Base-by-base conservation (phyloP, 2,888 invertebrate genomes). In the Caenorhabditis virilis region DNA sequence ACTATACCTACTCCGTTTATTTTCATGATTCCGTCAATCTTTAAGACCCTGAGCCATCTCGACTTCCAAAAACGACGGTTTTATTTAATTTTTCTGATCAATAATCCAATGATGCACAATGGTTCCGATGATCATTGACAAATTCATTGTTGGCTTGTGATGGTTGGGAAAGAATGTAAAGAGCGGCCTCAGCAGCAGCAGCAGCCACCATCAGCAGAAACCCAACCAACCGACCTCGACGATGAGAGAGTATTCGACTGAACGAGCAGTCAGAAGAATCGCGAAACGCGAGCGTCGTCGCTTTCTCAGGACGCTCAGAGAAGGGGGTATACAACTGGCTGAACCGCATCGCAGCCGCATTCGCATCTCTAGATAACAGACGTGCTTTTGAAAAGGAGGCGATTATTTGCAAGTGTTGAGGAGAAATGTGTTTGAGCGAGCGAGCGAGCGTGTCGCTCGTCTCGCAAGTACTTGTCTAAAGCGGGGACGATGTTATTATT, bases 201-300 rank as follows among this genome's bases (percentile, higher is more conserved):
- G 13, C 30, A 30, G 6, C 30, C 30, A 30, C 6, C 30, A 6
- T 9, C 30, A 30, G 6, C 30, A 30, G 30, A n/a, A n/a, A n/a
- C n/a, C n/a, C 59, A 52, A 59, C 53, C 42, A 13, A 42, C 42
- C 59, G 59, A 60, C 59, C 59, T 60, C 53, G 53, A 53, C 18
- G 30, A 18, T 53, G 59, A 60, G 53, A 60, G 52, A 60, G 59
- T 45, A 53, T 60, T 60, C 52, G 59, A 30, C 30, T 30, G 30
- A 30, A 13, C 30, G 30, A 30, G 30, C 7, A 6, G 30, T 30
- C 30, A 9, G 6, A 9, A 30, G 6, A 30, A 30, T 30, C 7
- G 7, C 13, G 30, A 9, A n/a, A 18, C 59, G 59, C 52, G 53
- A 60, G 52, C 52, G 59, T 45, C 53, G 52, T 60, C 52, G 59